These are phyloP conservation scores for Anableps anableps DNA, from an alignment of 2,797 vertebrate genomes.

Conservation along the genomic window DNA sequence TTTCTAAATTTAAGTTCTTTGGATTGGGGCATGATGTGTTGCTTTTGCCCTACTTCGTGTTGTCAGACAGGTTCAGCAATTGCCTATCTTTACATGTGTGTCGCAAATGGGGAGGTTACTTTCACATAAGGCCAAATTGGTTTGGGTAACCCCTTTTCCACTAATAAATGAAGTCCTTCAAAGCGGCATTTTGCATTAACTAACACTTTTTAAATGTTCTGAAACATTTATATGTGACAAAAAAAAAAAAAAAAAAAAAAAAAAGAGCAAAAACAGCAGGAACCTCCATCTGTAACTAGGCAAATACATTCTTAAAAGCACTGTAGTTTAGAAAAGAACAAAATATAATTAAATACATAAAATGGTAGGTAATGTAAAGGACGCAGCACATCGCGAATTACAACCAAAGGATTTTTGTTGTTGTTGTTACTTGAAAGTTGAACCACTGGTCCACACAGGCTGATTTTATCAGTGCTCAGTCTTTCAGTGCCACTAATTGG, in stretches of 20 bases:
- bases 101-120: too few species aligned
- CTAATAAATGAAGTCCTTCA: too few species aligned
- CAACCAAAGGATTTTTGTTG: constrained; percentile 34
- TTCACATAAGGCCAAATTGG: too few species aligned
- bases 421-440: constrained; percentile 30
- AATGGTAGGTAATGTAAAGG: constrained; percentile 20
- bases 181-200: too few species aligned
- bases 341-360: constrained; percentile 57
- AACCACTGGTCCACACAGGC: constrained; percentile 46
- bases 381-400: constrained; percentile 34
- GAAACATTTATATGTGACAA: not conserved
- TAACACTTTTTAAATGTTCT: not conserved
- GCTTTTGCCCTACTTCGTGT: not conserved
- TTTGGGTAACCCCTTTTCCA: too few species aligned
- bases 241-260: not conserved
- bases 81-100: not conserved
- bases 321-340: not conserved
- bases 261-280: not conserved
- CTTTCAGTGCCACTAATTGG: constrained; percentile 51
- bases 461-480: constrained; percentile 54
- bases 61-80: not conserved
- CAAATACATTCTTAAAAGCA: not conserved
- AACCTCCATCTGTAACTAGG: not conserved
- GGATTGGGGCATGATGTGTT: not conserved
- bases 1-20: not conserved